phyloP scores from a whole-genome alignment of 1,140 invertebrate species.

The Melipona quadrifasciata region DNA sequence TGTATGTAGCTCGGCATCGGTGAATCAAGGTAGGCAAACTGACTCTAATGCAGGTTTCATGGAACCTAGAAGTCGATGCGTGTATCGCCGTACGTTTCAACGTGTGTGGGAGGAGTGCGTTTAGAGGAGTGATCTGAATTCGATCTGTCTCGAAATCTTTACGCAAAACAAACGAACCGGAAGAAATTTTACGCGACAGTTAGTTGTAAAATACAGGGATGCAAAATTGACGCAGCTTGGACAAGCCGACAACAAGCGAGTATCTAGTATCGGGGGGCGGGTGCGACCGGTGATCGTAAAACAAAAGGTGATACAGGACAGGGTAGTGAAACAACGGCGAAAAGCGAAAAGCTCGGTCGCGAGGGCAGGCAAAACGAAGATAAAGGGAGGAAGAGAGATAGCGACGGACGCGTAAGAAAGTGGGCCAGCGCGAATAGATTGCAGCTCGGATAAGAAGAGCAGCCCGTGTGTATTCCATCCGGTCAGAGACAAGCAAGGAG shows the following conservation, averaged over 20 bases:
- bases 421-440: slow-evolving; percentile 58
- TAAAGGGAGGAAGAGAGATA: slow-evolving; percentile 26
- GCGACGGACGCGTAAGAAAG: slow-evolving; percentile 44
- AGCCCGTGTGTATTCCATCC: slow-evolving; percentile 45
- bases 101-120: too few relatives aligned
- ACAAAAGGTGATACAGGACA: slow-evolving; percentile 1
- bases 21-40: too few relatives aligned
- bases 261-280: not conserved
- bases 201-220: not conserved
- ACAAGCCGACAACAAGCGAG: too few relatives aligned
- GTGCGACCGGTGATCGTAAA: not conserved
- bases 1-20: too few relatives aligned
- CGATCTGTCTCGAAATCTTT: too few relatives aligned
- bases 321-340: not conserved
- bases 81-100: too few relatives aligned
- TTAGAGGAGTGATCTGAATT: too few relatives aligned
- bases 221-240: not conserved
- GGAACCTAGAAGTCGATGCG: too few relatives aligned
- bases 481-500: slow-evolving; percentile 47
- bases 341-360: slow-evolving; percentile 15
- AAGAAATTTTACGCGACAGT: too few relatives aligned
- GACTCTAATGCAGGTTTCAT: too few relatives aligned
- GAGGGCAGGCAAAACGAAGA: slow-evolving; percentile 2
- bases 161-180: too few relatives aligned
- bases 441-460: slow-evolving; percentile 40